Evolutionary conservation across 2,888 invertebrate species (phyloP), one percentile per base, ranked within the genome.

Genomic region (Peribatodes rhomboidaria): DNA sequence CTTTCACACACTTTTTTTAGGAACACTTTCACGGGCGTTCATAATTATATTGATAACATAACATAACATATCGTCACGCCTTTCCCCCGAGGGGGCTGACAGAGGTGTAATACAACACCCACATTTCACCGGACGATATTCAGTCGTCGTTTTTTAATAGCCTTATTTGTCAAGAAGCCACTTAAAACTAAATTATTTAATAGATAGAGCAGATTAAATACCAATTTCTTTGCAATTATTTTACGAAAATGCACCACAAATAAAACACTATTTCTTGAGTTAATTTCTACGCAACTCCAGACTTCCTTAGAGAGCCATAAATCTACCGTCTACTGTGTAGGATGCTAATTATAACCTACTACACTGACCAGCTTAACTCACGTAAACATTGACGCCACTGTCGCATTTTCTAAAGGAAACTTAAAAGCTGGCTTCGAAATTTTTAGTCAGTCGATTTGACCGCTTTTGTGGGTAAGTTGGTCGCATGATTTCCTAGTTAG

Each of bases 321-420:
- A 52, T 60, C 46, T 2, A 14, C 27, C 16, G 2, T 20, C 33
- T 22, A 20, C 42, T 7, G 20, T 42, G 35, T 31, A 49, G 33
- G 11, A 22, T 35, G 37, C 60, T 60, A 52, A 60, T 60, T 60
- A 53, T 53, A 35, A 22, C 44, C 27, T 46, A 44, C 42, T 37
- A 16, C 14, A 41, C 11, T 18, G 10, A 7, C 22, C 41, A 46
- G 11, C 2, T 46, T 22, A 22, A 18, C 1, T 7, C n/a, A 22
- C 18, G 18, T 2, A n/a, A 3, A 8, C 41, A 13, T 3, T 4
- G 41, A 16, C 14, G 41, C 16, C 41, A 41, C 41, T 9, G 7
- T 16, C 41, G 16, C 9, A 16, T 41, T 41, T 41, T 16, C 16
- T 41, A 8, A 16, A 14, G n/a, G 9, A 41, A 41, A 16, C 16